Evolutionary conservation across 2,113 vertebrate genomes (phyloP).

Genomic region (Pao palembangensis): DNA sequence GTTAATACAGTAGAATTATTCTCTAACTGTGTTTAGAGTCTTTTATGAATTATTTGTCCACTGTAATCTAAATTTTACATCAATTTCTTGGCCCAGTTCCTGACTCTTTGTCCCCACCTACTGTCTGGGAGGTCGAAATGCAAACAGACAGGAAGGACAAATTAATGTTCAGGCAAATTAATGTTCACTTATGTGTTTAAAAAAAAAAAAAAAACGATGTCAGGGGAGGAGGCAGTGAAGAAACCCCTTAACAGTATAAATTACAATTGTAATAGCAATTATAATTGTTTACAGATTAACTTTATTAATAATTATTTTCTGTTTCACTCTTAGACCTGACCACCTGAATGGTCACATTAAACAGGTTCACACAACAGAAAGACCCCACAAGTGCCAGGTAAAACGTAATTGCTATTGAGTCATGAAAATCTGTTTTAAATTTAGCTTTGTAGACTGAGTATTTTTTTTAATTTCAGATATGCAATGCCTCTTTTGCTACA

Average conservation of each 20-base stretch:
- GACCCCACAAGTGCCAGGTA: constrained; percentile 99
- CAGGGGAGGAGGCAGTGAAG: too few species aligned
- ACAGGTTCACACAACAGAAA: constrained; percentile 98
- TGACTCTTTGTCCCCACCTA: constrained; percentile 34
- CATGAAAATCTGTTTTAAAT: background rate
- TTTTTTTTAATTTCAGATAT: constrained; percentile 81
- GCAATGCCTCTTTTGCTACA: constrained; percentile 96
- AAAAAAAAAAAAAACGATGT: background rate
- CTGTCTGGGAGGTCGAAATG: constrained; percentile 27
- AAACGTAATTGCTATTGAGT: constrained; percentile 31
- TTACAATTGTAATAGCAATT: too few species aligned
- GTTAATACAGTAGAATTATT: too few species aligned
- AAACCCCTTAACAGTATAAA: background rate
- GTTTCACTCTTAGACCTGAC: constrained; percentile 82
- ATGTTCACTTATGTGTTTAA: background rate
- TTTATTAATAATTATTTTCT: constrained; percentile 13
- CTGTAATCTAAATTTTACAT: background rate
- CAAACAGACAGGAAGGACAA: constrained; percentile 11
- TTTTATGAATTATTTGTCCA: background rate
- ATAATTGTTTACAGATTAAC: background rate
- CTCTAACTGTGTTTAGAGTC: background rate
- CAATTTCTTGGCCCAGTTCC: background rate
- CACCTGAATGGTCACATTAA: constrained; percentile 99
- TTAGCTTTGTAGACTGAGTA: background rate
- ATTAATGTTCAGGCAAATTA: background rate